Evolutionary conservation across 2,113 vertebrate genomes (phyloP), one percentile per base, ranked within the genome.

Genomic region (Coregonus clupeaformis): DNA sequence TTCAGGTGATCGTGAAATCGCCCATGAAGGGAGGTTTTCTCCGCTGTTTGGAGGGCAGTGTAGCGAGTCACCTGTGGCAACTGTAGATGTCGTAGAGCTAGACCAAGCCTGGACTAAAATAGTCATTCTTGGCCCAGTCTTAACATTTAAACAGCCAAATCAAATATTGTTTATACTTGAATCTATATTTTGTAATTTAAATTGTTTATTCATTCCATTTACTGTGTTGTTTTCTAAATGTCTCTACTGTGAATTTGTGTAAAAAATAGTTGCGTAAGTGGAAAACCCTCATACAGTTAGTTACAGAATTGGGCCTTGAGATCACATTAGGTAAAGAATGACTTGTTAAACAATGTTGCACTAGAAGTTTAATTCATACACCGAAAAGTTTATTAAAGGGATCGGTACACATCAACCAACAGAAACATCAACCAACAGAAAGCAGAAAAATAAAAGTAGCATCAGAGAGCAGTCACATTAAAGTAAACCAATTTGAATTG

Each of bases 381-480:
- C 76, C 0, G 14, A 64, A 78, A 42, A 67, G 69, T 91, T 90
- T 90, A 90, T 89, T 91, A 85, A 88, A 87, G 80, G 73, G 74
- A 81, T 82, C 6, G 29, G 78, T 85, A 81, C 74, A 85, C 69
- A 82, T 32, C 81, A 68, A 80, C 55, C 49, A 57, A 29, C 36
- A 59, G n/a, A 52, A 25, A 85, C 69, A 82, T 32, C 81, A 68
- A 80, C 55, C 49, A 57, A 29, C 36, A 59, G n/a, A 52, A 25
- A 65, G 62, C 36, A 55, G 3, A 57, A 73, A 82, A 16, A 80
- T 2, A 68, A 63, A 52, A 74, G 30, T 63, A 70, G 59, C 32
- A 29, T 62, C 57, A 62, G n/a, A 74, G 52, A 30, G 25, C 27
- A 42, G 49, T 45, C 32, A 47, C 42, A 69, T 62, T 5, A 69